A percentile compares a stretch with the other conserved stretches of the same genome.
Evolutionary conservation across 2,113 vertebrate genomes (phyloP).

Genomic region (Poeciliopsis turrubarensis): DNA sequence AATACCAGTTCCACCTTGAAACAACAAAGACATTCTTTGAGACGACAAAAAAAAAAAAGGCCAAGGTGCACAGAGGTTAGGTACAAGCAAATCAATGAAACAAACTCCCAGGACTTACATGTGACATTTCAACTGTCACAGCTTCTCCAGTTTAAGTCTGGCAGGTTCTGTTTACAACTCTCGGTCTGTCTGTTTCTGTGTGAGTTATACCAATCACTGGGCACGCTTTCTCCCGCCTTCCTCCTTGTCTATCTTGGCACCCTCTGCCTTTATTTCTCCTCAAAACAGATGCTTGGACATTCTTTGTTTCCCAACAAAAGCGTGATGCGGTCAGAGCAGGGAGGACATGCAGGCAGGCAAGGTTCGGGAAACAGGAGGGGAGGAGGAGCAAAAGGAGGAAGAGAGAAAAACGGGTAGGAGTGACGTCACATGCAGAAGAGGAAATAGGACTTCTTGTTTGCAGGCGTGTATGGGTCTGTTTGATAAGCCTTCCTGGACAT

Average conservation of each 20-base stretch:
- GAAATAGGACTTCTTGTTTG: slow-evolving; percentile 14
- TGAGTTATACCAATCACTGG: slow-evolving; percentile 38
- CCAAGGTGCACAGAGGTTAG: slow-evolving; percentile 16
- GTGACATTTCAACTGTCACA: neutral
- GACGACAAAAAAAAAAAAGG: slow-evolving; percentile 28
- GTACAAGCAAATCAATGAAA: neutral
- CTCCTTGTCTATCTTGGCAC: slow-evolving; percentile 42
- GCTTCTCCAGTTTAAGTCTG: neutral
- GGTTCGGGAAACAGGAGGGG: slow-evolving; percentile 50
- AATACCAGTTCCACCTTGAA: slow-evolving; percentile 77
- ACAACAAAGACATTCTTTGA: slow-evolving; percentile 56
- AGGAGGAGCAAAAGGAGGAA: slow-evolving; percentile 26
- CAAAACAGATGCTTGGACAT: slow-evolving; percentile 75
- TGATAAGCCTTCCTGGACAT: neutral
- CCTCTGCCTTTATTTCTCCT: slow-evolving; percentile 71
- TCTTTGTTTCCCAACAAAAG: slow-evolving; percentile 80
- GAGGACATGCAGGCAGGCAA: slow-evolving; percentile 52
- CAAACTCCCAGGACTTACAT: neutral
- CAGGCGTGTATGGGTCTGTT: neutral
- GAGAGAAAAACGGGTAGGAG: slow-evolving; percentile 27
- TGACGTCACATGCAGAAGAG: slow-evolving; percentile 41
- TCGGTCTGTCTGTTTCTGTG: slow-evolving; percentile 2
- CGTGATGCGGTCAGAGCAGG: slow-evolving; percentile 71
- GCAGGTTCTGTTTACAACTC: slow-evolving; percentile 1
- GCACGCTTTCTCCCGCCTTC: slow-evolving; percentile 25